A percentile compares a stretch with the other conserved stretches of the same genome.
phyloP scores from a whole-genome alignment of 2,888 invertebrate genomes.

The Clitarchus hookeri region DNA sequence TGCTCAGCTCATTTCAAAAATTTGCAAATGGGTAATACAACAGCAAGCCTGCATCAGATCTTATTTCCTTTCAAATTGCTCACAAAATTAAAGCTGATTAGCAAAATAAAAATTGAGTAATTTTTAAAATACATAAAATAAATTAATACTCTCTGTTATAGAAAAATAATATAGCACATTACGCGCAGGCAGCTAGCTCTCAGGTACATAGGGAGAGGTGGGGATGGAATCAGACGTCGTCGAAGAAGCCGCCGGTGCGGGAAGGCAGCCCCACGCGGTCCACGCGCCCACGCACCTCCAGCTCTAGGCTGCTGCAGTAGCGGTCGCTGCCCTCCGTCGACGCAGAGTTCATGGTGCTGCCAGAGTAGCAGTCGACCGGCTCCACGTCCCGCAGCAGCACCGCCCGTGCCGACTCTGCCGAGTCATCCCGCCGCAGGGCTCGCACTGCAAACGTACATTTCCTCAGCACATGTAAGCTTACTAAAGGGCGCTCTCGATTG shows the following conservation, averaged over 20 bases:
- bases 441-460: constrained; percentile 53
- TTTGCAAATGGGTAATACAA: no score
- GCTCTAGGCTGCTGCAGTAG: constrained; percentile 11
- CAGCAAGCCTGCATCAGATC: no score
- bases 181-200: no score
- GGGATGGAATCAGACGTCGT: not conserved
- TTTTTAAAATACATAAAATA: no score
- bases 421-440: constrained; percentile 59
- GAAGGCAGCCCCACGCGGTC: not conserved
- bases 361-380: constrained; percentile 68
- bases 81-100: no score
- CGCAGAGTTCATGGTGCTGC: constrained; percentile 50
- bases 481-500: not conserved
- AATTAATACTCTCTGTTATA: no score
- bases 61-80: no score
- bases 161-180: no score
- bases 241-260: not conserved
- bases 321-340: constrained; percentile 35
- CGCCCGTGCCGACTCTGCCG: constrained; percentile 73
- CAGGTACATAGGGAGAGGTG: not conserved
- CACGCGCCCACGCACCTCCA: constrained; percentile 12
- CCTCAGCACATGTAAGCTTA: not conserved
- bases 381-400: constrained; percentile 80
- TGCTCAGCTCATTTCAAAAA: no score
- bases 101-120: no score